Evolutionary conservation across 2,113 vertebrate species (phyloP).

Genomic region (Pangasianodon gigas): DNA sequence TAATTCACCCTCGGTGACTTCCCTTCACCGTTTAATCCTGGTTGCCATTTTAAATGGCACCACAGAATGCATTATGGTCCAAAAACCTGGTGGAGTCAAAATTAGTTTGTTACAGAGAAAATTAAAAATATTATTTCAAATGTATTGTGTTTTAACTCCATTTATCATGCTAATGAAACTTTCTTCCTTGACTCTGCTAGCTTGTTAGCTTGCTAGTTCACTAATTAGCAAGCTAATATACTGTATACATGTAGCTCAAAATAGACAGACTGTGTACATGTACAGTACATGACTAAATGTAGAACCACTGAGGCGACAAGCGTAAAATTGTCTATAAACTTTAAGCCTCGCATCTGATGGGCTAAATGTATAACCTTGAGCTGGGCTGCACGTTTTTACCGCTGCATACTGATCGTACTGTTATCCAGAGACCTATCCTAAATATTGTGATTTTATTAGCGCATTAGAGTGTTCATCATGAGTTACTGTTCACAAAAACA

Average conservation of each 20-base stretch:
- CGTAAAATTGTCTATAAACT: background rate
- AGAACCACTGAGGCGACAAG: background rate
- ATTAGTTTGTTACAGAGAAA: background rate
- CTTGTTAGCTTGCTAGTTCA: background rate
- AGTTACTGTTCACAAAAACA: conserved; percentile 11
- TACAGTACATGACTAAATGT: background rate
- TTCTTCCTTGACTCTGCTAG: background rate
- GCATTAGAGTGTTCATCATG: background rate
- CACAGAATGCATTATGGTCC: background rate
- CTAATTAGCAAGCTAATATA: background rate
- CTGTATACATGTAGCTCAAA: background rate
- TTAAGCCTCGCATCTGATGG: background rate
- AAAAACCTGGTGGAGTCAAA: background rate
- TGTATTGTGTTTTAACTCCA: background rate
- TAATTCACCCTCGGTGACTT: too few relatives aligned
- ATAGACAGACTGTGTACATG: background rate
- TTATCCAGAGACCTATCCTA: background rate
- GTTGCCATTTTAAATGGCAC: background rate
- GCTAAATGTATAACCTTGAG: background rate
- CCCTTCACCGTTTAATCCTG: background rate
- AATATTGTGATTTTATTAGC: background rate
- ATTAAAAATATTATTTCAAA: background rate
- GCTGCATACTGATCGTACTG: background rate
- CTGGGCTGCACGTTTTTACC: background rate
- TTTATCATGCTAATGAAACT: background rate